Conservation (phyloP, 2,797 vertebrate genomes). For the Rachycentron canadum region DNA sequence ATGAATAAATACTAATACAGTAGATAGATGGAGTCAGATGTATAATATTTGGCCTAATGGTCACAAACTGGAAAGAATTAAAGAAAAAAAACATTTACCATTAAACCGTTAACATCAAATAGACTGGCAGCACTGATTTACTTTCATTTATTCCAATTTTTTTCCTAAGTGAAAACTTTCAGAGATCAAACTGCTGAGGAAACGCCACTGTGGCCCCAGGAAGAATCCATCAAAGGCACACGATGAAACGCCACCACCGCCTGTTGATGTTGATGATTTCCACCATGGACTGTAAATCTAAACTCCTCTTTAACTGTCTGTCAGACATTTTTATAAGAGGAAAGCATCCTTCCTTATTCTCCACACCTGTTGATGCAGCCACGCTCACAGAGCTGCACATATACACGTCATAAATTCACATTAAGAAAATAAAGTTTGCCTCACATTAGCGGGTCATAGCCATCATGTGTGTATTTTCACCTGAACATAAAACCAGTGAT, state of each 20-base stretch:
- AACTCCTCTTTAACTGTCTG: slow-evolving; percentile 54
- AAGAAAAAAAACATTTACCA: not conserved
- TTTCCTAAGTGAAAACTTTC: slow-evolving; percentile 23
- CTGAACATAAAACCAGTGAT: not conserved
- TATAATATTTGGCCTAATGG: not conserved
- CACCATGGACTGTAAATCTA: slow-evolving; percentile 63
- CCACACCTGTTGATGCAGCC: slow-evolving; percentile 33
- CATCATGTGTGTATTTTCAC: not conserved
- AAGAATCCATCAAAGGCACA: slow-evolving; percentile 53
- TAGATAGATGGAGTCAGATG: too few species aligned
- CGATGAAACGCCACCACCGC: slow-evolving; percentile 49
- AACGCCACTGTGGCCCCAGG: slow-evolving; percentile 43
- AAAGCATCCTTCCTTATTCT: slow-evolving; percentile 35
- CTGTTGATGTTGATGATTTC: slow-evolving; percentile 48
- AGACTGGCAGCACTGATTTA: slow-evolving; percentile 8
- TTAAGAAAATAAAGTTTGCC: not conserved
- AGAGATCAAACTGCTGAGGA: slow-evolving; percentile 34
- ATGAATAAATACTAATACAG: not conserved
- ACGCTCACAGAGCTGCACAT: slow-evolving; percentile 24
- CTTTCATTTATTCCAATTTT: slow-evolving; percentile 26
- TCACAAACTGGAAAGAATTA: not conserved
- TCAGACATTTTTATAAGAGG: slow-evolving; percentile 51
- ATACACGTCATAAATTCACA: not conserved
- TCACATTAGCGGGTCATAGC: not conserved
- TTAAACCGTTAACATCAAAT: slow-evolving; percentile 31